These are phyloP conservation scores for Folsomia manolachei DNA, from an alignment of 2,888 invertebrate genomes.

Conservation along the genomic window DNA sequence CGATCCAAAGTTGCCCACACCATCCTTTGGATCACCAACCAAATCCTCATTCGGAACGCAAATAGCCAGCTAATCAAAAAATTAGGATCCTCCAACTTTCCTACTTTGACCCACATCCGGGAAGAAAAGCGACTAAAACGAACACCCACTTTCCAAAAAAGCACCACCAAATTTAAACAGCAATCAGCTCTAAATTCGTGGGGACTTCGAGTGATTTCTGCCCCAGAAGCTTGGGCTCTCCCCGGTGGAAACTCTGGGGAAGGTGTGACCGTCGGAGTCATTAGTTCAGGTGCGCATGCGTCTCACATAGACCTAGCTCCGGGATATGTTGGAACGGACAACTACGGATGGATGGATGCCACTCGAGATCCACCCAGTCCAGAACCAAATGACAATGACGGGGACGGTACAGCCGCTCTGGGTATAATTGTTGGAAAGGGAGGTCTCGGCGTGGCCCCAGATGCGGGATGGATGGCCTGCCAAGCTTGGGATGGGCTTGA, in stretches of 20 bases:
- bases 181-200: constrained; percentile 5
- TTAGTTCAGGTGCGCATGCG: not conserved
- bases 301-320: not conserved
- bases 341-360: constrained; percentile 14
- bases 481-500: not conserved
- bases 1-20: not conserved
- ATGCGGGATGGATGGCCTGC: constrained; percentile 14
- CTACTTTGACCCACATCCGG: not conserved
- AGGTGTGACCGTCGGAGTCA: constrained; percentile 4
- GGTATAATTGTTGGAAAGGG: not conserved
- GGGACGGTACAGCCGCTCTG: not conserved
- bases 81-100: not conserved
- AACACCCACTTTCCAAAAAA: too few species aligned
- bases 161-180: too few species aligned
- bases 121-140: not conserved
- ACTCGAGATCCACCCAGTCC: not conserved
- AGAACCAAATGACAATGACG: not conserved
- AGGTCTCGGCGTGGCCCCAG: not conserved
- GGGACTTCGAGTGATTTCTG: constrained; percentile 23
- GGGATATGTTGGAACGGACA: not conserved
- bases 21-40: not conserved
- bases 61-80: not conserved
- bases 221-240: constrained; percentile 22
- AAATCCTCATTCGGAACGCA: not conserved
- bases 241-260: constrained; percentile 31